These are phyloP conservation scores for Caradrina kadenii DNA, from an alignment of 2,888 invertebrate genomes.

Conservation along the genomic window DNA sequence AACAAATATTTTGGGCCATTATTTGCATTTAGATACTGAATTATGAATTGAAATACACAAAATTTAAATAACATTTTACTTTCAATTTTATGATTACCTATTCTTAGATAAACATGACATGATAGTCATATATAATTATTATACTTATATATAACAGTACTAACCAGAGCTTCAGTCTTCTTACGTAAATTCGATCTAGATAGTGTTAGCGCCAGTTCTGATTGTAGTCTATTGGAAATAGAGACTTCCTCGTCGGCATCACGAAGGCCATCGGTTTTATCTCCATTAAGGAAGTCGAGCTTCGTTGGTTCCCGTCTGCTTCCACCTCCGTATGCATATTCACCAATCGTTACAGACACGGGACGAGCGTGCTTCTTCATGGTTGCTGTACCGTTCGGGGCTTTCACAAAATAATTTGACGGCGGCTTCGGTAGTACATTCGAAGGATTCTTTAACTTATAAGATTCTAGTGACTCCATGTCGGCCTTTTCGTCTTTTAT, in stretches of 20 bases:
- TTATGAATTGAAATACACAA: conserved; percentile 27
- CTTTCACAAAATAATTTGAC: conserved; percentile 92
- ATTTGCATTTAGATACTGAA: conserved; percentile 42
- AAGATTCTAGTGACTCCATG: conserved; percentile 94
- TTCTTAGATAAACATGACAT: conserved; percentile 29
- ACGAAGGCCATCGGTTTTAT: conserved; percentile 81
- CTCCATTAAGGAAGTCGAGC: conserved; percentile 92
- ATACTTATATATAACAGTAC: conserved; percentile 69
- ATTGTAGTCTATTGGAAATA: conserved; percentile 92
- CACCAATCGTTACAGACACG: conserved; percentile 93
- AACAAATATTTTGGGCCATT: conserved; percentile 33
- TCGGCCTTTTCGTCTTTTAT: conserved; percentile 91
- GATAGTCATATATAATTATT: too few species aligned
- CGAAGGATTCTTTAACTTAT: conserved; percentile 92
- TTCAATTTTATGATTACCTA: conserved; percentile 31
- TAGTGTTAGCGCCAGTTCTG: conserved; percentile 93
- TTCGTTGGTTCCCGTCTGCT: conserved; percentile 92
- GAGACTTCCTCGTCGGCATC: conserved; percentile 84
- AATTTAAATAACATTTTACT: conserved; percentile 43
- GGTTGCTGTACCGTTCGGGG: conserved; percentile 89
- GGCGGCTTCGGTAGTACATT: conserved; percentile 92
- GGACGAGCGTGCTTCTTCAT: conserved; percentile 91
- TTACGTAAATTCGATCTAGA: conserved; percentile 94
- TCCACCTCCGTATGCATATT: conserved; percentile 91
- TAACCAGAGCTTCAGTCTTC: conserved; percentile 92